A percentile compares a stretch with the other conserved stretches of the same genome.
These are phyloP conservation scores for Megalops cyprinoides DNA, from an alignment of 2,797 vertebrate species.

Conservation along the genomic window DNA sequence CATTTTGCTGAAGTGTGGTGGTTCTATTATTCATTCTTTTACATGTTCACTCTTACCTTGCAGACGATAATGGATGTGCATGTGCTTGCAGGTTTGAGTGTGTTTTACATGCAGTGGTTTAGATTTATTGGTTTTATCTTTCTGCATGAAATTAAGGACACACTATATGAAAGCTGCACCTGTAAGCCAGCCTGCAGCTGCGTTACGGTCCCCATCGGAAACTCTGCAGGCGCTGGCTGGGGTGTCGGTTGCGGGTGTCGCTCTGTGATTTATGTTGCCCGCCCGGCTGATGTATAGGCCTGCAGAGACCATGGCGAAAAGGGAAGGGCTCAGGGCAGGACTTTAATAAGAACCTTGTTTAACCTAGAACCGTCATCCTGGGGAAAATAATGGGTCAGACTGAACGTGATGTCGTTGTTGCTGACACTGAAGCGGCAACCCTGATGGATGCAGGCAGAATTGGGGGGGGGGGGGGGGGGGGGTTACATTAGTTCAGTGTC, in stretches of 20 bases:
- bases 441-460: conserved; percentile 5
- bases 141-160: not conserved
- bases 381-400: conserved; percentile 9
- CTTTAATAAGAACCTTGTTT: conserved; percentile 8
- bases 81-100: no score
- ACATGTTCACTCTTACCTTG: no score
- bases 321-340: not conserved
- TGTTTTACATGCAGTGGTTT: not conserved
- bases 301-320: not conserved
- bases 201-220: not conserved
- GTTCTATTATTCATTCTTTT: no score
- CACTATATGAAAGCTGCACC: not conserved
- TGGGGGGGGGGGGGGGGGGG: not conserved
- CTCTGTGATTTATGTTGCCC: not conserved
- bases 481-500: not conserved
- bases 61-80: no score
- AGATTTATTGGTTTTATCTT: not conserved
- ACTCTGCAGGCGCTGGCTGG: not conserved
- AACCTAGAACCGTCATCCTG: conserved; percentile 8
- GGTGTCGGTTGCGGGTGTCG: not conserved
- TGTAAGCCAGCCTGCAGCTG: not conserved
- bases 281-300: not conserved
- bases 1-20: no score
- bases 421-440: not conserved
- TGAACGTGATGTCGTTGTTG: not conserved